Conservation (phyloP, 2,797 vertebrate genomes). For the Anguilla marmorata region DNA sequence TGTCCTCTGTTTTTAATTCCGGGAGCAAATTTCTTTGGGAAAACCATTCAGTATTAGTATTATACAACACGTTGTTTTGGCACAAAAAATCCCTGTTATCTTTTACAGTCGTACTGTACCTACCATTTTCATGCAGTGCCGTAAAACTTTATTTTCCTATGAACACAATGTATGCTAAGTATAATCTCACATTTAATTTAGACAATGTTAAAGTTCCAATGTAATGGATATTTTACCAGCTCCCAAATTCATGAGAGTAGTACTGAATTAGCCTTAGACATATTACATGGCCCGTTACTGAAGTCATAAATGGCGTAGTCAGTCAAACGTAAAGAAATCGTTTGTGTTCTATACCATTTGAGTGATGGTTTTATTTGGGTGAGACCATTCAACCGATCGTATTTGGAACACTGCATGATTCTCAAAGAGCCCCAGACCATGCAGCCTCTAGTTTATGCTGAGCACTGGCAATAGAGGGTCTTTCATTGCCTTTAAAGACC, state of each 20-base stretch:
- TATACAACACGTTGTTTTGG: background rate
- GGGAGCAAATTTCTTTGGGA: background rate
- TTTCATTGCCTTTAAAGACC: slow-evolving; percentile 24
- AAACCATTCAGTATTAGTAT: background rate
- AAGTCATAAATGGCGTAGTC: slow-evolving; percentile 1
- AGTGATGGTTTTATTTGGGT: background rate
- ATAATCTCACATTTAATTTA: background rate
- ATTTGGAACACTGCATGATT: background rate
- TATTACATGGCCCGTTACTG: background rate
- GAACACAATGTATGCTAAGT: background rate
- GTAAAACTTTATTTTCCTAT: background rate
- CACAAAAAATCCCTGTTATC: background rate
- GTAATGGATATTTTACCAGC: background rate
- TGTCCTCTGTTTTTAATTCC: background rate
- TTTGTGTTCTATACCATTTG: background rate
- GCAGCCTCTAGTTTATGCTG: background rate
- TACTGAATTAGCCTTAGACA: background rate
- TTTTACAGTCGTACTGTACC: background rate
- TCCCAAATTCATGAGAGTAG: background rate
- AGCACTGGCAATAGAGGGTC: background rate
- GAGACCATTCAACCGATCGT: background rate
- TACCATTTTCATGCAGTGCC: background rate
- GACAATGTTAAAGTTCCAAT: background rate
- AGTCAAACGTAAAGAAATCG: background rate
- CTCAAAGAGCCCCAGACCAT: background rate